Evolutionary conservation across 1,140 invertebrate species (phyloP), one percentile per base, ranked within the genome.

Genomic region (Drosophila teissieri): DNA sequence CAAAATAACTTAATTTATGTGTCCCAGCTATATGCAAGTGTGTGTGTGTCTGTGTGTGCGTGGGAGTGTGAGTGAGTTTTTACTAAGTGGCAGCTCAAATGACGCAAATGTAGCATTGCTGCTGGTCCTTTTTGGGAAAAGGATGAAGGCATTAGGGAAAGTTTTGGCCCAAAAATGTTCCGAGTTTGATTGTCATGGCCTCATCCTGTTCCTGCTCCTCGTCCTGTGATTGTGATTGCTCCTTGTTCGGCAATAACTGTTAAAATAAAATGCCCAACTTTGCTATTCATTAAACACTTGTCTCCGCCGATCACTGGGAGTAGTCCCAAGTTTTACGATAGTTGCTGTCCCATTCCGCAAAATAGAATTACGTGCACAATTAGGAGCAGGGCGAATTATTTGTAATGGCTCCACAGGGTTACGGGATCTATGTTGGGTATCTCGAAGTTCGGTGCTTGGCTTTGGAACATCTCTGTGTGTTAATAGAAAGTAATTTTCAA

Each of bases 1-100:
- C 82, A 88, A 88, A 86, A 86, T 86, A 86, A 86, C 82, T 86
- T 88, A 82, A 86, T 86, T 86, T 86, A 86, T 86, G 78, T 81
- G 65, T 54, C 51, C 74, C 58, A 37, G 37, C 42, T 39, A 37
- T 40, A 17, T 58, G 17, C 36, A 14, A 8, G 60, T 55, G 45
- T 42, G 45, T 44, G 11, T 19, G n/a, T 42, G 40, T 19, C 8
- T 31, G 45, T 15, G 11, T 24, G 45, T 15, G 15, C 3, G 12
- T 51, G 52, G 31, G 65, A 49, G 19, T 54, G 49, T 42, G 48
- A 49, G 42, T 58, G 45, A 62, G 75, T 44, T 68, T 63, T 64
- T 60, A 78, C 78, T 86, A 82, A 88, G 78, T 64, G 70, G 83
- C 69, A 82, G 79, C 82, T 86, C 82, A 88, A 88, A 76, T 86